Base-by-base conservation (phyloP, 2,888 invertebrate species). In the Chelonus formosanus region DNA sequence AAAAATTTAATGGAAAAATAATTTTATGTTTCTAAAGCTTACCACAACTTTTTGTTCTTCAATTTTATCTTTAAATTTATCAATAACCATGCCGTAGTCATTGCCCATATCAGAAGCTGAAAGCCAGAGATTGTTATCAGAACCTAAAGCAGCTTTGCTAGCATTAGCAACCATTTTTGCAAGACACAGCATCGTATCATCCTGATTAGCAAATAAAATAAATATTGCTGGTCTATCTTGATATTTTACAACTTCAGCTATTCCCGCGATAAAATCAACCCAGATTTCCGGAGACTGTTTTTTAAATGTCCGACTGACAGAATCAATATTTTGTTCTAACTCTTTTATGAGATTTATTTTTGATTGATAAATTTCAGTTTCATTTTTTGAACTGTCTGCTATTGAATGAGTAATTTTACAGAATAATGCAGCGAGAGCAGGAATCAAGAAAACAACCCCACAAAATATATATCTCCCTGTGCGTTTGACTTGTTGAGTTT, bases 161-260 rank as follows among this genome's bases (percentile, higher is more conserved):
- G 80, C 75, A 52, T 75, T 70, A 1, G 82, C 82, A 34, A 86
- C 67, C n/a, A 75, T 70, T 57, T 70, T 60, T 45, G 85, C 76
- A 36, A 86, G 79, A 67, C 83, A 79, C 40, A 75, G 70, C 56
- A 78, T 70, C 5, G 73, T 71, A 43, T 67, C 20, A 1, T 70
- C 76, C 48, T 78, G 71, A 57, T 81, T 77, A 52, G 85, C 84
- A 61, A 85, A 73, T 7, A 86, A 75, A 61, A 86, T 68, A 69
- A 86, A 80, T n/a, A 85, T 79, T 35, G 82, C 78, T 6, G 85
- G 84, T 69, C 75, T 80, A 34, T 78, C 68, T 3, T 78, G 76
- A 6, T 70, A 58, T 6, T 72, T 67, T 7, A 74, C 43, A 5
- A 84, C 70, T 50, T 84, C 81, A 4, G 74, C 67, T 63, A 86